phyloP scores from a whole-genome alignment of 2,113 vertebrate genomes.

The Limnothrissa miodon region DNA sequence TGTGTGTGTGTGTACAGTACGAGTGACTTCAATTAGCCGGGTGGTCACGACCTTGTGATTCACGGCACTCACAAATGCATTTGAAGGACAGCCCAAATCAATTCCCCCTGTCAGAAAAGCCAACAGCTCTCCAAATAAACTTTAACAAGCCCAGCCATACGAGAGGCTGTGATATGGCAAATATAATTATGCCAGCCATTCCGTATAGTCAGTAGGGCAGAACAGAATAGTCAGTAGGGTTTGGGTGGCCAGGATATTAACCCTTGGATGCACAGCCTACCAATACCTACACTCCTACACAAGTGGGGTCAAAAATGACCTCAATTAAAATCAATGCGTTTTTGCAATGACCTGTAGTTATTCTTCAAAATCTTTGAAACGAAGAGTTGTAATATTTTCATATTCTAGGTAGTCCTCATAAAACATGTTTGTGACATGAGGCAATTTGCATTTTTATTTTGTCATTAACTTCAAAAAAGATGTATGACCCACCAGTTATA shows the following conservation, averaged over 20 bases:
- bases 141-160: conserved; percentile 37
- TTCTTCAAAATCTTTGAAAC: too few species aligned
- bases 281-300: too few species aligned
- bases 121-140: conserved; percentile 34
- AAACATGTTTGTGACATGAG: too few species aligned
- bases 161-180: conserved; percentile 31
- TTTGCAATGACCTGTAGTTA: too few species aligned
- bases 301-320: too few species aligned
- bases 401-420: too few species aligned
- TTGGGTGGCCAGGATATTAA: conserved; percentile 42
- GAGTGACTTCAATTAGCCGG: conserved; percentile 18
- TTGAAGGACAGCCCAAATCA: not conserved
- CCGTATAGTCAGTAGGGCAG: conserved; percentile 35
- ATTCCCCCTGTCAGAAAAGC: conserved; percentile 29
- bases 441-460: too few species aligned
- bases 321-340: too few species aligned
- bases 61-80: not conserved
- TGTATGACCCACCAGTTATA: too few species aligned
- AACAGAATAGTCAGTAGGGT: conserved; percentile 45
- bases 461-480: too few species aligned
- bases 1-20: conserved; percentile 43
- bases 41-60: not conserved
- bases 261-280: too few species aligned
- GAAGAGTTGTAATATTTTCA: too few species aligned
- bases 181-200: conserved; percentile 43